These are phyloP conservation scores for Microcebus tavaratra DNA, from an alignment of 2,113 vertebrate genomes.

Conservation along the genomic window DNA sequence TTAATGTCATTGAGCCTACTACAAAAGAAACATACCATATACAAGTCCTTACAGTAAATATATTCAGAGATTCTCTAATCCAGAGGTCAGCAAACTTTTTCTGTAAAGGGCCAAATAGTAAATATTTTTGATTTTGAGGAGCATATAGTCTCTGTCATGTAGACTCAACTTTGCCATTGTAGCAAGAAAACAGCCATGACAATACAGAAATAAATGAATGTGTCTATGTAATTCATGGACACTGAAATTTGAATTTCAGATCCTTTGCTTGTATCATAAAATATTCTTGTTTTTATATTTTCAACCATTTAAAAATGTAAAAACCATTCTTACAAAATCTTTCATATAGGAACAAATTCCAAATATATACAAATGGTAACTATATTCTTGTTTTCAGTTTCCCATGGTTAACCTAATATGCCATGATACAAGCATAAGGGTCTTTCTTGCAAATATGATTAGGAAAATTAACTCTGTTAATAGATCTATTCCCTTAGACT, in stretches of 20 bases:
- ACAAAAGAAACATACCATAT: background rate
- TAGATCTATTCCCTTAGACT: background rate
- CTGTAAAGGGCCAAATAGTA: background rate
- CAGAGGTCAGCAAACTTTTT: background rate
- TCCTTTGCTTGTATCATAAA: background rate
- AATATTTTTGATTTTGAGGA: background rate
- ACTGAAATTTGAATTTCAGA: background rate
- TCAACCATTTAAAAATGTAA: constrained; percentile 17
- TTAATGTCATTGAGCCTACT: background rate
- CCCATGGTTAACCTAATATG: background rate
- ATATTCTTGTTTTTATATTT: background rate
- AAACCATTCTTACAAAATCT: background rate
- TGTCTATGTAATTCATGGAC: background rate
- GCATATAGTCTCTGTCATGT: background rate
- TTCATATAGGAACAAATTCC: background rate
- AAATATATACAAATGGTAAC: constrained; percentile 32
- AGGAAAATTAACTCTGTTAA: background rate
- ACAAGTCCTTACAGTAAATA: background rate
- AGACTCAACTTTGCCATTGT: background rate
- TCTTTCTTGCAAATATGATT: background rate
- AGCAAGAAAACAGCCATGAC: background rate
- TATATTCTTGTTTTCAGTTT: constrained; percentile 30
- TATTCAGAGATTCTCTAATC: background rate
- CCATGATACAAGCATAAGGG: background rate
- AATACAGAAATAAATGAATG: background rate